A percentile compares a stretch with the other conserved stretches of the same genome.
Conservation (phyloP, 2,797 vertebrate species). For the Luscinia luscinia region DNA sequence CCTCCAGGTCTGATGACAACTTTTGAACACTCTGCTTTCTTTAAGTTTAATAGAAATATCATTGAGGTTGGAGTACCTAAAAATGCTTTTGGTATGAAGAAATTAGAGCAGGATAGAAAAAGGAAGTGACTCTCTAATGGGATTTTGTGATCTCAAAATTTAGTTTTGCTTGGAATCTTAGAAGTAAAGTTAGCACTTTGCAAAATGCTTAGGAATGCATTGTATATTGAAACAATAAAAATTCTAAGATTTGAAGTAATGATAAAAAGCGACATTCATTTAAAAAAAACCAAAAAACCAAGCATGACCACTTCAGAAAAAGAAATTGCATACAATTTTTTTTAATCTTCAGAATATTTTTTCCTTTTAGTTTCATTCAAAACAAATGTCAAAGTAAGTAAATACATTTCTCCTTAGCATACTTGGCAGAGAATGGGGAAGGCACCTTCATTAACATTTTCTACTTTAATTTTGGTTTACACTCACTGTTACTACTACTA, state of each 20-base stretch:
- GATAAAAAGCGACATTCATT: neutral
- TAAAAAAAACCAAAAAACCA: neutral
- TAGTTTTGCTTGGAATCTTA: neutral
- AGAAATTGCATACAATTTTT: neutral
- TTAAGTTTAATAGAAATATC: neutral
- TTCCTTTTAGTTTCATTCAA: neutral
- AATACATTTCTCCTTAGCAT: fast-evolving
- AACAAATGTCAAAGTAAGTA: neutral
- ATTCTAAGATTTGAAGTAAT: neutral
- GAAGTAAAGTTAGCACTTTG: neutral
- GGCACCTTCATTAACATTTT: neutral
- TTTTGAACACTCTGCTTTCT: neutral
- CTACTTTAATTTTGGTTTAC: neutral
- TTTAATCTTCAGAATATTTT: neutral
- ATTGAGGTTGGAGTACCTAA: neutral
- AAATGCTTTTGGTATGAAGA: neutral
- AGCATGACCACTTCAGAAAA: neutral
- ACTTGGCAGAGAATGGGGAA: neutral
- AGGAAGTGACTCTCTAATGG: neutral
- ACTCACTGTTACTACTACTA: neutral
- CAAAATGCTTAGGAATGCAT: neutral
- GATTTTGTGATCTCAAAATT: neutral
- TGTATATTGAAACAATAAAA: neutral
- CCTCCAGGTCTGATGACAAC: neutral
- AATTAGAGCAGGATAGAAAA: neutral